Conservation (phyloP, 2,888 invertebrate genomes). For the Aleiodes testaceus region DNA sequence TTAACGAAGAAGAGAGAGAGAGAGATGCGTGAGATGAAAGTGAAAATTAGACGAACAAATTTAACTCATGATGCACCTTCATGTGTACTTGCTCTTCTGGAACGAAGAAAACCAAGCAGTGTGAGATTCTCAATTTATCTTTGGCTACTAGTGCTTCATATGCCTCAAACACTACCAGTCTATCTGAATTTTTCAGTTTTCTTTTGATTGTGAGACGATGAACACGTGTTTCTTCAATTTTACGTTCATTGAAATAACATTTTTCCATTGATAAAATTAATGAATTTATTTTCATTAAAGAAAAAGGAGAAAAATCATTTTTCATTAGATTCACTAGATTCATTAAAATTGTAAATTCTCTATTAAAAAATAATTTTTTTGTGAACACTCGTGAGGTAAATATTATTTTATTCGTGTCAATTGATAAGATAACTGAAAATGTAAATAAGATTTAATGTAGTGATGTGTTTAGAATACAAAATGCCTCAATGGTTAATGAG, state of each 20-base stretch:
- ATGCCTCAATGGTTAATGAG: slow-evolving; percentile 4
- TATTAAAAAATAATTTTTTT: too few relatives aligned
- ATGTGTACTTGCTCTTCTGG: slow-evolving; percentile 43
- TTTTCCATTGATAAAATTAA: too few relatives aligned
- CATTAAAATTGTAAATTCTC: neutral
- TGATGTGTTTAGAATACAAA: too few relatives aligned
- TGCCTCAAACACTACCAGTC: slow-evolving; percentile 19
- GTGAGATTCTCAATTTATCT: slow-evolving; percentile 41
- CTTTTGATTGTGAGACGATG: neutral
- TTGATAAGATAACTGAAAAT: too few relatives aligned
- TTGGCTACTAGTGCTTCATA: slow-evolving; percentile 9
- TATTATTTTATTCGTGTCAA: too few relatives aligned
- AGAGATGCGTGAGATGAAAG: slow-evolving; percentile 39
- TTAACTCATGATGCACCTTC: slow-evolving; percentile 54
- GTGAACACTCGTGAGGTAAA: too few relatives aligned
- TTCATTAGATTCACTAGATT: too few relatives aligned
- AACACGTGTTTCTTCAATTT: too few relatives aligned
- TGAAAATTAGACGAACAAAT: slow-evolving; percentile 56
- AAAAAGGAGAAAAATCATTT: too few relatives aligned
- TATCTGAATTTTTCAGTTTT: slow-evolving; percentile 15
- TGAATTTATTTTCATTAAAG: too few relatives aligned
- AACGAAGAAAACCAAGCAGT: slow-evolving; percentile 43
- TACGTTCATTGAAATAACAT: too few relatives aligned
- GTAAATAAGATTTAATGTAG: too few relatives aligned
- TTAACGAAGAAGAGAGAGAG: slow-evolving; percentile 40